Evolutionary conservation across 2,888 invertebrate species (phyloP).

Genomic region (Liopterus haemorrhoidalis): DNA sequence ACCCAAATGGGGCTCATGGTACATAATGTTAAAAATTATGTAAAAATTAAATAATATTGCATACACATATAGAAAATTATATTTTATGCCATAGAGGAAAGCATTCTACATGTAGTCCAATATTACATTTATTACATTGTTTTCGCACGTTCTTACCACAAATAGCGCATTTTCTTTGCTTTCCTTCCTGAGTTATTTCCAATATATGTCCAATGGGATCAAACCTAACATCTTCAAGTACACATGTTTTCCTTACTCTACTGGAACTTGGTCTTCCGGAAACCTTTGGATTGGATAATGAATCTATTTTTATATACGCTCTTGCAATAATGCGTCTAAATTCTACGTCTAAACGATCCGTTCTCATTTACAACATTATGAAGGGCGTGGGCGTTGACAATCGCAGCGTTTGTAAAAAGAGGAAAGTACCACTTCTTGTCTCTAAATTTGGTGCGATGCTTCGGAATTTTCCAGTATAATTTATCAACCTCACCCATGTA

Average conservation of each 20-base stretch:
- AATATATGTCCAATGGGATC: conserved; percentile 10
- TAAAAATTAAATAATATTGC: no score
- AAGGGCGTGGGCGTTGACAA: conserved; percentile 12
- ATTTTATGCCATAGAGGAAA: no score
- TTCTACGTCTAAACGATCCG: conserved; percentile 12
- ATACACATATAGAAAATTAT: no score
- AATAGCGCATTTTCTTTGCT: no score
- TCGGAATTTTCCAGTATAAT: conserved; percentile 14
- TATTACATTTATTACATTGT: no score
- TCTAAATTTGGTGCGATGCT: conserved; percentile 15
- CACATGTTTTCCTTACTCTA: neutral
- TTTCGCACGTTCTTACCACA: no score
- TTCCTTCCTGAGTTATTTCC: no score
- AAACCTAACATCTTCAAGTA: conserved; percentile 7
- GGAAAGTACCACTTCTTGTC: conserved; percentile 12
- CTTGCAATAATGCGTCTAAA: conserved; percentile 12
- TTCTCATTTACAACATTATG: conserved; percentile 1
- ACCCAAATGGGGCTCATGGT: no score
- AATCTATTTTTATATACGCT: conserved; percentile 9
- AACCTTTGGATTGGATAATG: conserved; percentile 10
- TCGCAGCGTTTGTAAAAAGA: neutral
- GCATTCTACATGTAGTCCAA: no score
- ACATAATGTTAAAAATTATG: no score
- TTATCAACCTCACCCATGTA: conserved; percentile 16
- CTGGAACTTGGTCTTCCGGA: conserved; percentile 5